Evolutionary conservation across 1,140 invertebrate genomes (phyloP), one percentile per base, ranked within the genome.

Genomic region (Proctacanthus coquilletti): DNA sequence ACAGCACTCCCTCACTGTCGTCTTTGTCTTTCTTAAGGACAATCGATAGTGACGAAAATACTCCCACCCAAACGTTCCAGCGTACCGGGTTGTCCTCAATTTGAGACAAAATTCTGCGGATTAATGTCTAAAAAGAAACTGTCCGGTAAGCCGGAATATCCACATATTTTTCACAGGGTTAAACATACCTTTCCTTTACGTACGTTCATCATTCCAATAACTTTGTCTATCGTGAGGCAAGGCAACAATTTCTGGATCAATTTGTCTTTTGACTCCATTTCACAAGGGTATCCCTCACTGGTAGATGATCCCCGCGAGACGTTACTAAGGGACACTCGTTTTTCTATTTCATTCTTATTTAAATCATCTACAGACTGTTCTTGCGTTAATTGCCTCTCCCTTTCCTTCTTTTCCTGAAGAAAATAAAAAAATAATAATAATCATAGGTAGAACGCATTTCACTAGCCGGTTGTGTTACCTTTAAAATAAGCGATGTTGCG

Each of bases 121-220:
- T 51, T 30, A 76, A 53, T 45, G 64, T 69, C 70, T 74, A 36
- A 33, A 51, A 51, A 14, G 27, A 45, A 40, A 38, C 25, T 21
- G n/a, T n/a, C n/a, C n/a, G n/a, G n/a, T n/a, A n/a, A n/a, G n/a
- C n/a, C n/a, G n/a, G n/a, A n/a, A n/a, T n/a, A n/a, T n/a, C n/a
- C 5, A 18, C 10, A 33, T 21, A 35, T 17, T 20, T 36, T 17
- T 29, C n/a, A n/a, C n/a, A n/a, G n/a, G n/a, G n/a, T 29, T 18
- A 25, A 19, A 51, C 44, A 51, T 53, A 79, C 77, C 65, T 77
- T 75, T 51, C 78, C 80, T 50, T 83, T 83, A 41, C 78, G 66
- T 35, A 81, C 75, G 46, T 69, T 72, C 43, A 82, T 56, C 64
- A 78, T 72, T 46, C 70, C 69, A 6, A 67, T 52, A 42, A 81